Evolutionary conservation across 1,140 invertebrate species (phyloP), one percentile per base, ranked within the genome.

Genomic region (Pararge aegeria): DNA sequence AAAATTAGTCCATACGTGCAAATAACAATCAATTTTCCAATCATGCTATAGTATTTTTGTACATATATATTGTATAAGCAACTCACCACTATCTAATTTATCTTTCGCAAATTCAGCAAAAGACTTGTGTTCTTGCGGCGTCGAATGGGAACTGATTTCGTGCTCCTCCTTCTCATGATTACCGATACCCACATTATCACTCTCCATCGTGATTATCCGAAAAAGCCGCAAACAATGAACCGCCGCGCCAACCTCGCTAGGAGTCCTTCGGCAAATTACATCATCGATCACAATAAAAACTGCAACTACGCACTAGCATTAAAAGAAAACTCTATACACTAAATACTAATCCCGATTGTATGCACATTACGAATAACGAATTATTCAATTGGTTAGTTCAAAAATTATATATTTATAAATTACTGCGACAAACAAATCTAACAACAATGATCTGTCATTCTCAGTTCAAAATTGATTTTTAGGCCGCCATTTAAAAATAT

Each of bases 41-140:
- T 34, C 10, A 6, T 1, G n/a, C 0, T 34, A 34, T 34, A 34
- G 12, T 12, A 7, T 34, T 34, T 34, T 1, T 0, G 0, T 34
- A 34, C 3, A 34, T 12, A 49, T 49, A 50, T 49, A 38, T 37
- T 19, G 30, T 57, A 4, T 29, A 15, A 49, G 12, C 9, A 16
- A 66, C 75, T 80, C 72, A 89, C 87, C 84, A 46, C 87, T 89
- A 68, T 89, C 87, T 42, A 89, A 61, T 62, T 89, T 89, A 64
- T 89, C 87, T 70, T 87, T 89, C 20, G 87, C 87, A 61, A 87
- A 86, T 70, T 89, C 87, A 21, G 87, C 80, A 63, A 89, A 89
- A 60, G 84, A 86, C 57, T 74, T 85, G 61, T 87, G 84, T 70
- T 89, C 87, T 62, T 87, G 82, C 6, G 85, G 87, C 18, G 85